phyloP scores from a whole-genome alignment of 2,888 invertebrate species.

The Sarcophaga subvicina region DNA sequence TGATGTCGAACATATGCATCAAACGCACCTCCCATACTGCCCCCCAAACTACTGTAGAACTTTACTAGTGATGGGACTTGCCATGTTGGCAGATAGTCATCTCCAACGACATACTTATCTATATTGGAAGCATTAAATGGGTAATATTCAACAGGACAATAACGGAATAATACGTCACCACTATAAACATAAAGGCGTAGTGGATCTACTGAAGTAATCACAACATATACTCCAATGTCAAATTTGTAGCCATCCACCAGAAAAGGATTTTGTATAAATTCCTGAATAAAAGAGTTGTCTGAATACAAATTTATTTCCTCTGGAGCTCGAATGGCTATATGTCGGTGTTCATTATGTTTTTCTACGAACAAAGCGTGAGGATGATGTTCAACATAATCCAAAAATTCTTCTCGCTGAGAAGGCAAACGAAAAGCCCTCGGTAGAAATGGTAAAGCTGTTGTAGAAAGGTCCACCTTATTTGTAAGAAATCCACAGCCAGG shows the following conservation, averaged over 20 bases:
- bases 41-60: conserved; percentile 87
- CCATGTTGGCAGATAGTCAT: conserved; percentile 97
- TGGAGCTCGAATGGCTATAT: conserved; percentile 89
- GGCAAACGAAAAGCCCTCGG: conserved; percentile 96
- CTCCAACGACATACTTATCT: conserved; percentile 96
- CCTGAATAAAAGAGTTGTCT: conserved; percentile 93
- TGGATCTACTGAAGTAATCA: conserved; percentile 95
- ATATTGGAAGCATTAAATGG: conserved; percentile 91
- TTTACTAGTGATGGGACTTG: conserved; percentile 90
- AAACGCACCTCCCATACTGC: conserved; percentile 93
- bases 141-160: conserved; percentile 93
- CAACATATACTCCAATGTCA: conserved; percentile 97
- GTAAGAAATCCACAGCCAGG: conserved; percentile 97
- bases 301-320: conserved; percentile 87
- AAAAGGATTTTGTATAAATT: conserved; percentile 93
- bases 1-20: conserved; percentile 87
- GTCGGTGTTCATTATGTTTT: conserved; percentile 95
- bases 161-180: conserved; percentile 94
- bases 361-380: conserved; percentile 91
- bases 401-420: conserved; percentile 86
- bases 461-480: conserved; percentile 95
- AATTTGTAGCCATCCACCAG: conserved; percentile 97
- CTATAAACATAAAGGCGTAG: conserved; percentile 94
- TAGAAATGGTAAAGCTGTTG: conserved; percentile 89
- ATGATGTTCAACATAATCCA: conserved; percentile 86